phyloP scores from a whole-genome alignment of 2,888 invertebrate species.

The Drosophila kambysellisi region DNA sequence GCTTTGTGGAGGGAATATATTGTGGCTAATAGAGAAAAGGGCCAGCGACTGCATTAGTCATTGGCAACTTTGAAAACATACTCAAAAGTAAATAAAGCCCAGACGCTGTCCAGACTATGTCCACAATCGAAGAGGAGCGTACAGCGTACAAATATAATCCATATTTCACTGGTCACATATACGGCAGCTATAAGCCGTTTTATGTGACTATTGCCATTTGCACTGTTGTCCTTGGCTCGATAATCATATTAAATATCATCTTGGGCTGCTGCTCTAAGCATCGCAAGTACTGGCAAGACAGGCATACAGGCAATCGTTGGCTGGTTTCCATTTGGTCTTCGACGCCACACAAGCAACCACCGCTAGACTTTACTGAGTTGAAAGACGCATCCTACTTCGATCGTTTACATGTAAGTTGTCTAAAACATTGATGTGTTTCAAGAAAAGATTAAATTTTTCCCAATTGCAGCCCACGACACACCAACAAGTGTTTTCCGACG shows the following conservation, averaged over 20 bases:
- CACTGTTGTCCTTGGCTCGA: constrained; percentile 89
- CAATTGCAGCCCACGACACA: constrained; percentile 70
- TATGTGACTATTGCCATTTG: constrained; percentile 93
- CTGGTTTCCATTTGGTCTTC: constrained; percentile 93
- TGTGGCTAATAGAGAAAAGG: constrained; percentile 29
- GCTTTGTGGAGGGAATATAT: constrained; percentile 32
- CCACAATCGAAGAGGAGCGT: constrained; percentile 88
- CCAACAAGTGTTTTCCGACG: constrained; percentile 76
- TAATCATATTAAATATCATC: constrained; percentile 91
- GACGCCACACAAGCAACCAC: constrained; percentile 93
- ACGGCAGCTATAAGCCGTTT: constrained; percentile 93
- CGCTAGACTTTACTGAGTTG: constrained; percentile 92
- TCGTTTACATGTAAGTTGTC: constrained; percentile 73
- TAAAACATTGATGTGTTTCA: neutral
- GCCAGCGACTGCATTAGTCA: constrained; percentile 48
- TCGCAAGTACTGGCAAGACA: constrained; percentile 92
- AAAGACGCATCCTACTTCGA: constrained; percentile 86
- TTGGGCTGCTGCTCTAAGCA: constrained; percentile 93
- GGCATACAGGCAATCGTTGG: constrained; percentile 93
- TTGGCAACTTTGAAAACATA: constrained; percentile 34
- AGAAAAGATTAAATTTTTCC: neutral
- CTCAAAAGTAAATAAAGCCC: constrained; percentile 24
- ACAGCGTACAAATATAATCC: constrained; percentile 88
- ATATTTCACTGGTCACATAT: constrained; percentile 86
- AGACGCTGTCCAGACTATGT: constrained; percentile 85